A percentile compares a stretch with the other conserved stretches of the same genome.
Evolutionary conservation across 2,888 invertebrate species (phyloP).

Genomic region (Parasteatoda lunata): DNA sequence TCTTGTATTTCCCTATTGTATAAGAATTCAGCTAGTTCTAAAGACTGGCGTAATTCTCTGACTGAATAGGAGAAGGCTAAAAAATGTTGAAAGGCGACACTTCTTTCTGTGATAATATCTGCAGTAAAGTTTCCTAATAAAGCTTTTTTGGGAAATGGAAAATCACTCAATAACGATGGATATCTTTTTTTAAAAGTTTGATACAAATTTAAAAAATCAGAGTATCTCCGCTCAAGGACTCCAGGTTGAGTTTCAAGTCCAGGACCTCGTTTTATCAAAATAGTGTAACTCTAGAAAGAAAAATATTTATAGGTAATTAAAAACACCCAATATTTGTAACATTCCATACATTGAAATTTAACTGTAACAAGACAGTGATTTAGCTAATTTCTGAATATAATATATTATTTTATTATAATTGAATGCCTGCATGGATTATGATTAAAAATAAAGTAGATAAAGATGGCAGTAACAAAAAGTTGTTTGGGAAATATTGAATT

Average conservation of each 20-base stretch:
- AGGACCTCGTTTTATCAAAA: constrained; percentile 70
- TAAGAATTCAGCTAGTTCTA: constrained; percentile 74
- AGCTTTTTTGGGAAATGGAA: constrained; percentile 75
- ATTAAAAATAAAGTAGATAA: too few relatives aligned
- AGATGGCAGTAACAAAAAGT: too few relatives aligned
- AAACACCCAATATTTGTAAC: too few relatives aligned
- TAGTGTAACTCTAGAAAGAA: constrained; percentile 65
- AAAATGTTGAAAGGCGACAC: constrained; percentile 75
- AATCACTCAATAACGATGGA: constrained; percentile 72
- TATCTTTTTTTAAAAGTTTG: constrained; percentile 72
- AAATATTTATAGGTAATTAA: not conserved
- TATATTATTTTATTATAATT: too few relatives aligned
- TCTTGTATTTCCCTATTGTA: constrained; percentile 72
- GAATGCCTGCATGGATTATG: too few relatives aligned
- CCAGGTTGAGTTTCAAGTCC: constrained; percentile 72
- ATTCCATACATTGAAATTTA: too few relatives aligned
- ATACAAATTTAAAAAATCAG: constrained; percentile 74
- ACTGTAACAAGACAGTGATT: too few relatives aligned
- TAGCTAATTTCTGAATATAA: too few relatives aligned
- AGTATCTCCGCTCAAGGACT: constrained; percentile 74
- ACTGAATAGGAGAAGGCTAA: constrained; percentile 73
- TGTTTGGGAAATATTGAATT: too few relatives aligned
- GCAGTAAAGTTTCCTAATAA: constrained; percentile 74
- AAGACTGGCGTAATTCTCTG: constrained; percentile 72
- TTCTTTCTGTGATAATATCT: constrained; percentile 73